Evolutionary conservation across 2,113 vertebrate genomes (phyloP).

Genomic region (Grus americana): DNA sequence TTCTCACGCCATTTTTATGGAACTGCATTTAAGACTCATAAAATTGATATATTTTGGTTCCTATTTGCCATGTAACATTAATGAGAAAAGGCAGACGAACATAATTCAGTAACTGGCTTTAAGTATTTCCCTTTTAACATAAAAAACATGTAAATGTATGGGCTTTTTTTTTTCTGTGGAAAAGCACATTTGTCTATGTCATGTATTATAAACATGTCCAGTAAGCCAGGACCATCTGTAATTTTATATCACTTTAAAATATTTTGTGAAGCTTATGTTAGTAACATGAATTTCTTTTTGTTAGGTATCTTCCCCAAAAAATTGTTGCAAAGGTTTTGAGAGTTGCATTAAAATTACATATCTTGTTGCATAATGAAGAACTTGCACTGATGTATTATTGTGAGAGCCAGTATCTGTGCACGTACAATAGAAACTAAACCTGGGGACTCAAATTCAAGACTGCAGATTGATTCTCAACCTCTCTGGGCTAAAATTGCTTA

Average conservation of each 20-base stretch:
- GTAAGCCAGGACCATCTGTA: background rate
- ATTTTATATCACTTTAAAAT: background rate
- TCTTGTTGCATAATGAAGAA: background rate
- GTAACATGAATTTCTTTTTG: background rate
- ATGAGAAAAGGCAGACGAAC: background rate
- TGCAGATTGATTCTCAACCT: background rate
- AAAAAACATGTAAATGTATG: background rate
- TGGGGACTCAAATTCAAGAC: background rate
- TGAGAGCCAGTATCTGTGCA: background rate
- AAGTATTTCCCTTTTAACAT: background rate
- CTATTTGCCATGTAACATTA: background rate
- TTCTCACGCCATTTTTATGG: background rate
- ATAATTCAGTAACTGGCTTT: background rate
- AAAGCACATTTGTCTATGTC: background rate
- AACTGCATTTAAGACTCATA: background rate
- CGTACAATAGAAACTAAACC: background rate
- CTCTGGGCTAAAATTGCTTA: background rate
- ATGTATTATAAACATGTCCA: background rate
- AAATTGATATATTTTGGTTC: background rate
- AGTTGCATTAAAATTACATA: background rate
- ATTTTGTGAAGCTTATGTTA: background rate
- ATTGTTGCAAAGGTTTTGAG: background rate
- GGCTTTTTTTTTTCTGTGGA: background rate
- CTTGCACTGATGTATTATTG: background rate
- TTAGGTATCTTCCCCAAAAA: background rate